These are phyloP conservation scores for Cephonodes hylas DNA, from an alignment of 2,888 invertebrate genomes.

Conservation along the genomic window DNA sequence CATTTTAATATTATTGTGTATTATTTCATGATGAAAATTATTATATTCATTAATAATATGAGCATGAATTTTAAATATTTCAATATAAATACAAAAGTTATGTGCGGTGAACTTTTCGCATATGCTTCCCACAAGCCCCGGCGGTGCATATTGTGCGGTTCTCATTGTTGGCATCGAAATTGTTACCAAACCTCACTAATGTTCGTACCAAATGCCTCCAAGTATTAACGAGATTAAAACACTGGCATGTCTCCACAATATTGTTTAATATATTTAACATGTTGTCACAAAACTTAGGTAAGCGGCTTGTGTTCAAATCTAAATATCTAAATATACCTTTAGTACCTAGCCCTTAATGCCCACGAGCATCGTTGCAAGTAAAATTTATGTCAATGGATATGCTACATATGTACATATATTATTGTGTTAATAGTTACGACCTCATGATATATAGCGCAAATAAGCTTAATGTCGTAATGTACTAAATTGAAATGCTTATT, in stretches of 20 bases:
- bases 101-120: neutral
- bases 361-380: neutral
- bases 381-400: neutral
- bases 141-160: neutral
- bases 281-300: neutral
- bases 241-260: neutral
- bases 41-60: too few species aligned
- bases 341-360: neutral
- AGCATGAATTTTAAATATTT: too few species aligned
- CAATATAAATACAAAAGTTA: neutral
- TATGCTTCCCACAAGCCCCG: neutral
- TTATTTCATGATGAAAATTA: too few species aligned
- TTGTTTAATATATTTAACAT: neutral
- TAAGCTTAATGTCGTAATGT: too few species aligned
- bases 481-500: too few species aligned
- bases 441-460: too few species aligned
- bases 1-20: too few species aligned
- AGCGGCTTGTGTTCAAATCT: neutral
- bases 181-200: neutral
- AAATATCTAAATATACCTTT: neutral
- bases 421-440: too few species aligned
- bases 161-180: neutral
- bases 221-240: neutral
- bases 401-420: neutral
- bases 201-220: neutral